Base-by-base conservation (phyloP, 2,888 invertebrate species). In the Chirona hameri region DNA sequence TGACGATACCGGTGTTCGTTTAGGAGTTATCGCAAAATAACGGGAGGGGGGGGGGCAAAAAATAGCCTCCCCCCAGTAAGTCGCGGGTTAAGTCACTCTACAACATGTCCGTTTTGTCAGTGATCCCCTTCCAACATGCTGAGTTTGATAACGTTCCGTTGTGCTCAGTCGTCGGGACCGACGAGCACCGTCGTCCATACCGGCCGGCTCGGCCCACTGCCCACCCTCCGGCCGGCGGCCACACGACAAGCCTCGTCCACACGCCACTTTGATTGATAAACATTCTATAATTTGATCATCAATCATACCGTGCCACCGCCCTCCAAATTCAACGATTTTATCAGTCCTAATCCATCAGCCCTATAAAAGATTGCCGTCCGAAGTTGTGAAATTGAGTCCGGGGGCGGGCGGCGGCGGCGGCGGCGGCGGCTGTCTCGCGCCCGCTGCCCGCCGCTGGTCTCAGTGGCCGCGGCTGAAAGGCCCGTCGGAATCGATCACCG, bases 281-380 rank as follows among this genome's bases (percentile, higher is more conserved):
- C 76, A 76, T 76, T 76, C 76, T 76, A 76, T 76, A 76, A 76
- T 76, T 76, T 76, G 76, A 76, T 76, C 76, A 76, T 76, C 76
- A 76, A 76, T 76, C 76, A 76, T 76, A 46, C 24, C 76, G 39
- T 46, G 76, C 76, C 76, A 76, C 76, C 76, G 76, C 76, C 76
- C 76, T 76, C 76, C 76, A 24, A 76, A 76, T 76, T 46, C 76
- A 46, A 21, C 76, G 76, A 76, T 76, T 76, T 76, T 76, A 76
- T 76, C 76, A 76, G 76, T 76, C 76, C 76, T 46, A 76, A 76
- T 76, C 76, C 76, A 76, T 76, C 76, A 76, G 24, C 24, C 76
- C 24, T 18, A 76, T 39, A 76, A 76, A 76, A 76, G 76, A 76
- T 76, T 76, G 76, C 24, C 46, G 76, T 39, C 24, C 76, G 12